Base-by-base conservation (phyloP, 2,888 invertebrate species). In the Philonicus albiceps region DNA sequence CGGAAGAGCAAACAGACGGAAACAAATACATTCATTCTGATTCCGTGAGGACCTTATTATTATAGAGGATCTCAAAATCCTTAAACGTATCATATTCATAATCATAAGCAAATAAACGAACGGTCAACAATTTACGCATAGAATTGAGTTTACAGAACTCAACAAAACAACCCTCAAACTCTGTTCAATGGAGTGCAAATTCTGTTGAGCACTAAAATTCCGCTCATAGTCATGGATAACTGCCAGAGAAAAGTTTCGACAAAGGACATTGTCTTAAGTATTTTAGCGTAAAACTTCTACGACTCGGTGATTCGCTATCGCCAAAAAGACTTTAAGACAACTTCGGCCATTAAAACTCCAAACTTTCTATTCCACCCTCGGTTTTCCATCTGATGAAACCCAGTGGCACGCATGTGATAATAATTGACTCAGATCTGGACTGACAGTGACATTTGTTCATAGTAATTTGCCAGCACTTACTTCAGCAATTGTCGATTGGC, bases 381-480 rank as follows among this genome's bases (percentile, higher is more conserved):
- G 27, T 64, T 64, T 64, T 64, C 64, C 64, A 11, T 27, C 27
- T 64, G 22, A 64, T 13, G 64, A 27, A 64, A 1, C 64, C 64
- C 27, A 64, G 64, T 22, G 64, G 22, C 64, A 64, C 64, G 64
- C 64, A 64, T 64, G 64, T 64, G 64, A 64, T 27, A 64, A 64
- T 64, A 64, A 64, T 64, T 64, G 64, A 64, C 64, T 64, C 27
- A 27, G 64, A 64, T 64, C 64, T 64, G 64, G 27, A 11, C 27
- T 64, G 64, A 80, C 80, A 80, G 80, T 43, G 80, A 80, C 80
- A 80, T 80, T 80, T 80, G 80, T 53, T 53, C 27, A 13, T 13
- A 27, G 80, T 49, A 80, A 80, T 80, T 80, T 80, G 3, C 43
- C 49, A 80, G 49, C 80, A 80, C 80, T 80, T 80, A 80, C 31